Evolutionary conservation across 2,888 invertebrate genomes (phyloP).

Genomic region (Brenthis daphne): DNA sequence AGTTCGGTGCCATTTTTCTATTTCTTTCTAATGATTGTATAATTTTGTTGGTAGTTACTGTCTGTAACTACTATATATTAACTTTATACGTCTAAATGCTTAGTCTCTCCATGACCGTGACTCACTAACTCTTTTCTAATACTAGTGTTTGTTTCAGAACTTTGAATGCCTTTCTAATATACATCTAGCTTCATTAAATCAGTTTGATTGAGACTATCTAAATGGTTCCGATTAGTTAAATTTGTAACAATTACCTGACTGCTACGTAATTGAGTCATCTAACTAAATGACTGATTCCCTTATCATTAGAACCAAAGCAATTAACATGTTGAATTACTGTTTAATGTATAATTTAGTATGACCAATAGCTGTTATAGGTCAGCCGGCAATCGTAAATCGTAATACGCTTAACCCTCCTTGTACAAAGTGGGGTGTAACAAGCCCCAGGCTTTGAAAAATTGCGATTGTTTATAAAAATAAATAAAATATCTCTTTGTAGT

Average conservation of each 20-base stretch:
- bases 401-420: not conserved
- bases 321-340: constrained; percentile 13
- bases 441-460: not conserved
- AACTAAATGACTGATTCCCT: constrained; percentile 15
- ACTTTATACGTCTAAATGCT: no score
- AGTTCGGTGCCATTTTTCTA: not conserved
- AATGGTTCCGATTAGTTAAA: constrained; percentile 18
- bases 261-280: constrained; percentile 26
- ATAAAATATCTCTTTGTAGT: not conserved
- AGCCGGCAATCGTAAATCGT: not conserved
- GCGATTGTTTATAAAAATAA: not conserved
- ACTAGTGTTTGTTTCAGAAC: no score
- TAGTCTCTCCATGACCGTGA: no score
- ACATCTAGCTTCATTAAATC: no score
- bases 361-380: not conserved
- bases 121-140: no score
- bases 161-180: no score
- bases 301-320: constrained; percentile 13
- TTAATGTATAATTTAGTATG: constrained; percentile 10
- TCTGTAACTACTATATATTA: not conserved
- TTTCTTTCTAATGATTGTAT: not conserved
- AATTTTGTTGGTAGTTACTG: not conserved
- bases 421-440: no score
- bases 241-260: constrained; percentile 10
- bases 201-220: no score